These are phyloP conservation scores for Microcebus ravelobensis DNA, from an alignment of 2,113 vertebrate genomes.

Conservation along the genomic window DNA sequence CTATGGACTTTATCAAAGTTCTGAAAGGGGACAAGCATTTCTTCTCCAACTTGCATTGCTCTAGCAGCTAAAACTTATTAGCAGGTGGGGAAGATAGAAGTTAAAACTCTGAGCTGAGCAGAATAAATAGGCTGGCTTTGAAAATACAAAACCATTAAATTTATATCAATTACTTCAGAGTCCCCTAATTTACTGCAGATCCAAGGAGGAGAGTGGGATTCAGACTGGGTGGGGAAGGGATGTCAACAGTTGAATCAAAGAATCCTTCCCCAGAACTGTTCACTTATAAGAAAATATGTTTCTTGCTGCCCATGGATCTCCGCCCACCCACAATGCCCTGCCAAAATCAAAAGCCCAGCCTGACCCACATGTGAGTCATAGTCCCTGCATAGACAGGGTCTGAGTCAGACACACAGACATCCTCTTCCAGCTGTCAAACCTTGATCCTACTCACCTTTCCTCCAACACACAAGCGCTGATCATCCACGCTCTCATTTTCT, in stretches of 20 bases:
- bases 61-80: neutral
- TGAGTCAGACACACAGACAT: neutral
- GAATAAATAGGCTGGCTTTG: neutral
- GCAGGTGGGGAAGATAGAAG: neutral
- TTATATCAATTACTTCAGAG: neutral
- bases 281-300: neutral
- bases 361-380: conserved; percentile 44
- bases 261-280: neutral
- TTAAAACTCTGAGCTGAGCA: neutral
- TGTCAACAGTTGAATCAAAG: neutral
- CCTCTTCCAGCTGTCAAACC: conserved; percentile 1
- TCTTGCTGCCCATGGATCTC: neutral
- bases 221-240: neutral
- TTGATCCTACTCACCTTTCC: conserved; percentile 26
- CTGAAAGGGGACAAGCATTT: neutral
- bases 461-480: neutral
- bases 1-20: fast-evolving
- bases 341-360: neutral
- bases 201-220: neutral
- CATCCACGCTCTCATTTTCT: neutral
- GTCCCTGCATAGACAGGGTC: neutral
- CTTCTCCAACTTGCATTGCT: neutral
- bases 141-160: neutral
- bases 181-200: neutral
- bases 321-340: neutral